Evolutionary conservation across 1,140 invertebrate genomes (phyloP), one percentile per base, ranked within the genome.

Genomic region (Dinoponera quadriceps): DNA sequence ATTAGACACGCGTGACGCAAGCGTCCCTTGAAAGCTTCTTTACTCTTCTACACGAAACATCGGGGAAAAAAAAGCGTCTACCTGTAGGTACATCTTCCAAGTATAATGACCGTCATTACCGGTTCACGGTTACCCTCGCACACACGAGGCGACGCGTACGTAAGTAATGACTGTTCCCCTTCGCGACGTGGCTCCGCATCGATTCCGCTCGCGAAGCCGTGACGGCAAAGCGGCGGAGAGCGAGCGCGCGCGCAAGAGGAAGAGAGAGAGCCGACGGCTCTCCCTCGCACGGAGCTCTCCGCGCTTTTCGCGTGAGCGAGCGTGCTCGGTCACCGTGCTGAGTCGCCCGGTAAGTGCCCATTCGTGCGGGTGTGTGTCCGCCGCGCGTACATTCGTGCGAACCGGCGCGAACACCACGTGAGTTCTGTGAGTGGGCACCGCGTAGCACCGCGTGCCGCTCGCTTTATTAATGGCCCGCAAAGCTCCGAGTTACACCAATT

Each of bases 401-500:
- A 57, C 16, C 69, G 44, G 66, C 82, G 72, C 51, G 55, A 57
- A 83, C 71, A 71, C 84, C 71, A 71, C 84, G 72, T 74, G 80
- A 75, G 85, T 81, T 69, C 59, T 44, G 20, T 49, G 84, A 84
- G 82, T 54, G 72, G 80, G 18, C 49, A 16, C 65, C 62, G 57
- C 54, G 59, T 57, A 51, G 60, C 62, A 22, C 63, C 33, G 38
- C 68, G 51, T 33, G 48, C 82, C 65, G 81, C 84, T 87, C 65
- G 81, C 84, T 87, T 87, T 87, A 86, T 87, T 87, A 87, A 87
- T 86, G 86, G 86, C 81, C 71, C 72, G 84, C 86, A 86, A 83
- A 86, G 80, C 85, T 44, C 63, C 81, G 74, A 83, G 83, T 86
- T 85, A 84, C 74, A 85, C 81, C 84, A 87, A 87, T 71, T 86